Conservation (phyloP, 2,113 vertebrate genomes). For the Isichthys henryi region DNA sequence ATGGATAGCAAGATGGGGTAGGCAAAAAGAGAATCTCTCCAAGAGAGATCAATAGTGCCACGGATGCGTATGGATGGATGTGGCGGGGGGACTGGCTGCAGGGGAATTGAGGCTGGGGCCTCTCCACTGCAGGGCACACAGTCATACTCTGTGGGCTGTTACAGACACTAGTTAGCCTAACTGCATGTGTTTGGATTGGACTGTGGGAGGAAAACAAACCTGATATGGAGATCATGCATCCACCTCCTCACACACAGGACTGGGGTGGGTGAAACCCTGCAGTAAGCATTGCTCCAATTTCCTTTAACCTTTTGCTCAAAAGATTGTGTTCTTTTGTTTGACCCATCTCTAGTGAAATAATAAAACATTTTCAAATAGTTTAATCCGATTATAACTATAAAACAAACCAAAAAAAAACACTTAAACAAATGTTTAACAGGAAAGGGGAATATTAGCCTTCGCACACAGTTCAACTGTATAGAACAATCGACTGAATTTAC, state of each 20-base stretch:
- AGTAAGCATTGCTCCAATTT: background rate
- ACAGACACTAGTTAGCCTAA: background rate
- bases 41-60: background rate
- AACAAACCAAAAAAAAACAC: background rate
- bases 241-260: background rate
- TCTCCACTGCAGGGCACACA: background rate
- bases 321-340: background rate
- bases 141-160: background rate
- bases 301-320: background rate
- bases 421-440: background rate
- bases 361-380: background rate
- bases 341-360: background rate
- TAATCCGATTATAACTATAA: background rate
- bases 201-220: background rate
- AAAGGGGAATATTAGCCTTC: background rate
- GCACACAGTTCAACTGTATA: background rate
- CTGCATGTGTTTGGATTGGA: background rate
- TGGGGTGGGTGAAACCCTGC: background rate
- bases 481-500: background rate
- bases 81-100: background rate
- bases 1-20: background rate
- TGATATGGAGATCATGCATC: background rate
- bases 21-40: background rate
- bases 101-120: background rate
- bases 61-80: background rate